phyloP scores from a whole-genome alignment of 2,113 vertebrate genomes.

The Notarius lentiginosus region DNA sequence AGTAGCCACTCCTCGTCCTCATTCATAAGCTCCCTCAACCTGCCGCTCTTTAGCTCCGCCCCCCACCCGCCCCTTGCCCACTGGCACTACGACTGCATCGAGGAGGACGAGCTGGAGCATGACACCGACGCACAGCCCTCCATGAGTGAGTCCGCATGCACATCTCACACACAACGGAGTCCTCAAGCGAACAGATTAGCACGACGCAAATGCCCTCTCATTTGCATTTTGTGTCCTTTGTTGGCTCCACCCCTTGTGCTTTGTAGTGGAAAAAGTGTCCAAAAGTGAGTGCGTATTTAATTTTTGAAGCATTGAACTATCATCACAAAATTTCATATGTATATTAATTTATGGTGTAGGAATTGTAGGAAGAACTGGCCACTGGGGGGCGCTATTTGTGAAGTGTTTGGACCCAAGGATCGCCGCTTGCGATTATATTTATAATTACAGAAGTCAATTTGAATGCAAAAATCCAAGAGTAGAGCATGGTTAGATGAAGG shows the following conservation, averaged over 20 bases:
- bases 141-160: constrained; percentile 67
- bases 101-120: constrained; percentile 81
- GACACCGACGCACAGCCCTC: constrained; percentile 71
- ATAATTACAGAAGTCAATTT: neutral
- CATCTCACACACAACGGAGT: neutral
- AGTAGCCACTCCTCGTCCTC: constrained; percentile 80
- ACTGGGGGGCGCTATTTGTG: neutral
- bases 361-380: neutral
- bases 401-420: neutral
- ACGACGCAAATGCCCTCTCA: too few species aligned
- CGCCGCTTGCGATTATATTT: neutral
- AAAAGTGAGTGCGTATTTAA: too few species aligned
- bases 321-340: too few species aligned
- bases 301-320: too few species aligned
- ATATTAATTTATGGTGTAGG: too few species aligned
- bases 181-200: neutral
- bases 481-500: neutral
- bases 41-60: constrained; percentile 68
- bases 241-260: too few species aligned
- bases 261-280: too few species aligned
- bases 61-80: constrained; percentile 65
- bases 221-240: too few species aligned
- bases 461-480: neutral
- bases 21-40: constrained; percentile 75
- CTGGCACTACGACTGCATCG: constrained; percentile 77